These are phyloP conservation scores for Lithobates pipiens DNA, from an alignment of 2,797 vertebrate genomes.

Conservation along the genomic window DNA sequence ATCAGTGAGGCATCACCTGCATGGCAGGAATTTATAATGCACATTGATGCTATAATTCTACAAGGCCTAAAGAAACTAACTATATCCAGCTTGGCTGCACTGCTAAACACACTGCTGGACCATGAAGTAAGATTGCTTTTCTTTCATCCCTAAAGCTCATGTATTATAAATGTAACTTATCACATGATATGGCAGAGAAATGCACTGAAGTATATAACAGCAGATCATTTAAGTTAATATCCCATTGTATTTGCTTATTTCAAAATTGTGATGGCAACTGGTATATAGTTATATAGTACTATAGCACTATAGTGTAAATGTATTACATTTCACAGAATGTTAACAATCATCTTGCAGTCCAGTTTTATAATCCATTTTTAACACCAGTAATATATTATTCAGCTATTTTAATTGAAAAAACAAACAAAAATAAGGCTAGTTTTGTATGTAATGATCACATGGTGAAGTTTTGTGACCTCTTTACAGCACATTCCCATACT, in stretches of 20 bases:
- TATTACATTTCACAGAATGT: neutral
- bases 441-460: neutral
- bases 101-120: slow-evolving; percentile 58
- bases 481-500: slow-evolving; percentile 40
- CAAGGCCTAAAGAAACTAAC: slow-evolving; percentile 56
- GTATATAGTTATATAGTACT: no score
- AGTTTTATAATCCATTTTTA: no score
- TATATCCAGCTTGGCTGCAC: slow-evolving; percentile 53
- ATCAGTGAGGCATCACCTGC: slow-evolving; percentile 60
- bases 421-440: no score
- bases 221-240: neutral
- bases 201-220: neutral
- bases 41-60: slow-evolving; percentile 55
- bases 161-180: neutral
- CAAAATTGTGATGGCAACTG: neutral
- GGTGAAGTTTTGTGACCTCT: neutral
- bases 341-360: no score
- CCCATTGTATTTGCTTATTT: neutral
- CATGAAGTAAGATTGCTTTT: slow-evolving; percentile 33
- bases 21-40: slow-evolving; percentile 58
- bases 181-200: neutral
- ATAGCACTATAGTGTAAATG: neutral
- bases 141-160: neutral
- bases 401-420: no score
- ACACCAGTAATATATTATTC: no score